Conservation (phyloP, 2,888 invertebrate genomes). For the Dasysyrphus tricinctus region DNA sequence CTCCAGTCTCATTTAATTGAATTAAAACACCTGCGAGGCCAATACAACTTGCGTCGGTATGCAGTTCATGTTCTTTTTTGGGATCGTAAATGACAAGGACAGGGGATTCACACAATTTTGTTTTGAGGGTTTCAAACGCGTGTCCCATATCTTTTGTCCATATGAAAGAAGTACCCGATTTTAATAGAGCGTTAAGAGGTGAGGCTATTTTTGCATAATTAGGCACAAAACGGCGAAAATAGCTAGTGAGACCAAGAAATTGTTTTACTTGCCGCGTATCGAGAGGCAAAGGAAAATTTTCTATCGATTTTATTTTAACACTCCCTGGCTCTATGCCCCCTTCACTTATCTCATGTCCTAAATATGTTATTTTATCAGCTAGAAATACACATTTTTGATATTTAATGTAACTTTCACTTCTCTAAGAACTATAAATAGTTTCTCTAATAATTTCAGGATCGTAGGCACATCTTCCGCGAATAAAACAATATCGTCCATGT, state of each 20-base stretch:
- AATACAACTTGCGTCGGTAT: slow-evolving; percentile 47
- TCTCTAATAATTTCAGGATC: no score
- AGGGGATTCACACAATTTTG: slow-evolving; percentile 16
- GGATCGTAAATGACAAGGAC: slow-evolving; percentile 49
- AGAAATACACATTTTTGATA: background rate
- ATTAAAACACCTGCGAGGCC: slow-evolving; percentile 38
- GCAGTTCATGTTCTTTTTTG: slow-evolving; percentile 38
- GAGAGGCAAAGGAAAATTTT: background rate
- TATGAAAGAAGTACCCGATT: background rate
- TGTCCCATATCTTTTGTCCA: background rate
- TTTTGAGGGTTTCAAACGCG: background rate
- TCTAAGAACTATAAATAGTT: no score
- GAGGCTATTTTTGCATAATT: slow-evolving; percentile 20
- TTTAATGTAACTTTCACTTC: no score
- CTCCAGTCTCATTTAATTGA: no score
- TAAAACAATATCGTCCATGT: no score
- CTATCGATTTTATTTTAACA: background rate
- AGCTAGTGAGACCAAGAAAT: slow-evolving; percentile 11
- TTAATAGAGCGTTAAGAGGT: background rate
- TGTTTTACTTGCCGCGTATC: slow-evolving; percentile 2
- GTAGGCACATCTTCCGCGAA: no score
- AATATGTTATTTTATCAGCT: background rate
- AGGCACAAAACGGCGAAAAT: slow-evolving; percentile 20
- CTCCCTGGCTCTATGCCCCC: background rate
- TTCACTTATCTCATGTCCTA: slow-evolving; percentile 3